phyloP scores from a whole-genome alignment of 2,797 vertebrate genomes.

The Synaphobranchus kaupii region DNA sequence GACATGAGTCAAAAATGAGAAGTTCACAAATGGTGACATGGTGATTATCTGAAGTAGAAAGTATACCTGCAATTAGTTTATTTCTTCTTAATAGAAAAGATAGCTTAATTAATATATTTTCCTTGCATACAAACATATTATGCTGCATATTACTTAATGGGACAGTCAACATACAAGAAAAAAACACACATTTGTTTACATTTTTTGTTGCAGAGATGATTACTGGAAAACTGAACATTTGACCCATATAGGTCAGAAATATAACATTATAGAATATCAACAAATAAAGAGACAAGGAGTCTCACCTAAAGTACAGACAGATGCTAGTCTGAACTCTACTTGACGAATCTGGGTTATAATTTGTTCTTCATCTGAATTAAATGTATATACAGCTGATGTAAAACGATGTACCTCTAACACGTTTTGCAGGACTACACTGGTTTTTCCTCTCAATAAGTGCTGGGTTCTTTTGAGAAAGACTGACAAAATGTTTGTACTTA shows the following conservation, averaged over 20 bases:
- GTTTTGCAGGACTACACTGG: constrained; percentile 99
- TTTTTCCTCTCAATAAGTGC: constrained; percentile 83
- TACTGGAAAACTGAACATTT: background rate
- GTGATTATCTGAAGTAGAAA: background rate
- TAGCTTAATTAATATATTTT: no score
- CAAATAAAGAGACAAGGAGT: background rate
- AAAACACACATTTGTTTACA: no score
- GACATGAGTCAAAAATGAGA: background rate
- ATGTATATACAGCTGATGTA: constrained; percentile 79
- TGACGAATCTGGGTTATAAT: constrained; percentile 15
- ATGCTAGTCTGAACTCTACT: constrained; percentile 29
- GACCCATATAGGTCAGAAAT: no score
- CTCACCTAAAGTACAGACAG: constrained; percentile 33
- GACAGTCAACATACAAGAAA: no score
- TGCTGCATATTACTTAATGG: background rate
- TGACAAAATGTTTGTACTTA: background rate
- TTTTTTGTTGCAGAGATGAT: background rate
- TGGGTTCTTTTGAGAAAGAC: no score
- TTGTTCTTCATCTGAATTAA: constrained; percentile 17
- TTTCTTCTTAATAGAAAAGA: background rate
- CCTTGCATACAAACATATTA: background rate
- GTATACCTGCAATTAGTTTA: background rate
- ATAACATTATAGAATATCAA: no score
- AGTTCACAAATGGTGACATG: background rate
- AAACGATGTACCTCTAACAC: constrained; percentile 96